Conservation (phyloP, 2,113 vertebrate species). For the Syngnathus typhle region DNA sequence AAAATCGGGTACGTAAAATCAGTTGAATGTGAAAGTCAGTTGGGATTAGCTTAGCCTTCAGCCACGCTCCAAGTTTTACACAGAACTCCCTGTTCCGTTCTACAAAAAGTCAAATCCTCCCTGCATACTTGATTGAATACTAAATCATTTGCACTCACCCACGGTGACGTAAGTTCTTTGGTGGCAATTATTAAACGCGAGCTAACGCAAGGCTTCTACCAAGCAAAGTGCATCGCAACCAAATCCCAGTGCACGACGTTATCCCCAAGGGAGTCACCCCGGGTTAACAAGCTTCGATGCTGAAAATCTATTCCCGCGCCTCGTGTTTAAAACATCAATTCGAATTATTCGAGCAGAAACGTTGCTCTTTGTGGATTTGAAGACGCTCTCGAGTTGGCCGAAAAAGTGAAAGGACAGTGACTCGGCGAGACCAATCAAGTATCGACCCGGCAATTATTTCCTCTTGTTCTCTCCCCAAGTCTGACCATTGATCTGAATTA, state of each 20-base stretch:
- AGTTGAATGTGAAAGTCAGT: too few species aligned
- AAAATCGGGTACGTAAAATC: constrained; percentile 75
- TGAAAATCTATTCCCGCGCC: constrained; percentile 5
- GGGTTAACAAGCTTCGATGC: constrained; percentile 20
- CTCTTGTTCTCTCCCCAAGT: background rate
- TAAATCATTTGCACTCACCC: too few species aligned
- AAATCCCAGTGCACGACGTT: too few species aligned
- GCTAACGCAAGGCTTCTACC: too few species aligned
- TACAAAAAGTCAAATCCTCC: too few species aligned
- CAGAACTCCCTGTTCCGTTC: too few species aligned
- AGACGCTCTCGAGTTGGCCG: constrained; percentile 1
- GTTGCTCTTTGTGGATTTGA: background rate
- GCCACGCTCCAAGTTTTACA: too few species aligned
- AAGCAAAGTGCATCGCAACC: too few species aligned
- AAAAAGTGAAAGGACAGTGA: constrained; percentile 2
- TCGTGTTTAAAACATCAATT: constrained; percentile 33
- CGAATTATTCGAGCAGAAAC: constrained; percentile 17
- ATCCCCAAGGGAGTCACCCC: background rate
- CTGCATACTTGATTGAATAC: too few species aligned
- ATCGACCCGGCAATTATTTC: constrained; percentile 23
- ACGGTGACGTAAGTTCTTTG: too few species aligned
- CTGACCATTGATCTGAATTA: constrained; percentile 18
- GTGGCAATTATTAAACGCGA: too few species aligned
- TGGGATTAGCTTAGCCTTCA: too few species aligned
- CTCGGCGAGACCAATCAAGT: background rate